Percentiles rank a stretch among this genome's conserved stretches.
phyloP scores from a whole-genome alignment of 2,888 invertebrate species.

The Drosophila putrida region DNA sequence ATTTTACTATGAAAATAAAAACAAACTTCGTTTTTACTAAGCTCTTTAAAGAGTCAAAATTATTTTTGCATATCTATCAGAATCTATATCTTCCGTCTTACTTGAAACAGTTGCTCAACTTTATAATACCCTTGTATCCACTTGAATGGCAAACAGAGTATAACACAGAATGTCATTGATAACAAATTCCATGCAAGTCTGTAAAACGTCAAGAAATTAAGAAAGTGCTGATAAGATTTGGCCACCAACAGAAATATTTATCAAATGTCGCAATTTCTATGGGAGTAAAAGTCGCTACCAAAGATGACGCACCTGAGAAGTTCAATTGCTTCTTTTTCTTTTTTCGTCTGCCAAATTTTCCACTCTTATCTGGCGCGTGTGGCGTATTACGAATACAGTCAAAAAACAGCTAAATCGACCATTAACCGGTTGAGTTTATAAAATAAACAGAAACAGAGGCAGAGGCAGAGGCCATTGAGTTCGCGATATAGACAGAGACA shows the following conservation, averaged over 20 bases:
- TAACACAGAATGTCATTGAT: conserved; percentile 44
- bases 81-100: no score
- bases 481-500: conserved; percentile 27
- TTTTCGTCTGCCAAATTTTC: conserved; percentile 54
- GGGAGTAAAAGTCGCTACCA: conserved; percentile 39
- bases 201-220: conserved; percentile 14
- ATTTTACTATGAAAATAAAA: not conserved
- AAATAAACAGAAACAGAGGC: conserved; percentile 16
- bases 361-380: conserved; percentile 67
- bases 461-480: conserved; percentile 38
- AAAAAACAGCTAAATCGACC: conserved; percentile 72
- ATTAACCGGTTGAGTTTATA: conserved; percentile 64
- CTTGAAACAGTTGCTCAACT: no score
- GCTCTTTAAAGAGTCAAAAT: no score
- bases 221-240: conserved; percentile 50
- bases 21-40: no score
- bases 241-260: conserved; percentile 37
- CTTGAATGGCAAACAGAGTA: not conserved
- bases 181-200: conserved; percentile 43
- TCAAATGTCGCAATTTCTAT: conserved; percentile 29
- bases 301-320: conserved; percentile 44
- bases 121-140: not conserved
- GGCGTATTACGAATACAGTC: conserved; percentile 44
- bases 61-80: no score
- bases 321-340: conserved; percentile 11